Base-by-base conservation (phyloP, 2,888 invertebrate genomes). In the Congeria kusceri region DNA sequence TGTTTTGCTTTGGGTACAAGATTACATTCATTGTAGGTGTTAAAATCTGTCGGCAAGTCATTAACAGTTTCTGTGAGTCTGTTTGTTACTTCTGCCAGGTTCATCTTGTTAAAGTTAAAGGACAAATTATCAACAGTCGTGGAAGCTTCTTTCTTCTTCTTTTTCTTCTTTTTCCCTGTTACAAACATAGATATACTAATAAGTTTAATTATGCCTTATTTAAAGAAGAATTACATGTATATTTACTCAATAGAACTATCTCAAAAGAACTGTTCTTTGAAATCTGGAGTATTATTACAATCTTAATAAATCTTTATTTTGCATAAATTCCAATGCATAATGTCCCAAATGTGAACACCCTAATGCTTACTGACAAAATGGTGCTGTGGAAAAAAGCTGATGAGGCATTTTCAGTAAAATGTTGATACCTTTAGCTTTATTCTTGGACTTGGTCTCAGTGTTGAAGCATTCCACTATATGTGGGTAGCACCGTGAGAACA, bases 401-500 rank as follows among this genome's bases (percentile, higher is more conserved):
- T n/a, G n/a, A n/a, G n/a, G n/a, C n/a, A n/a, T 39, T 39, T 7
- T 39, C 39, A 39, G 9, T 32, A 4, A 7, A 1, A 39, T 39
- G 15, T 44, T n/a, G 27, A 44, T 39, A 77, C 78, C 78, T 73
- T 83, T 83, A 20, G 64, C 58, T 63, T 79, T 72, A 64, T 78
- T 80, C 62, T 79, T 83, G 23, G 67, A 62, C n/a, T 70, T 71
- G 13, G 63, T 3, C 25, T 73, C 63, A 29, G 46, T 61, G 1
- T 77, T 63, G 74, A 81, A 83, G 3, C 74, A 53, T 32, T 78
- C 53, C 2, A 90, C 89, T 15, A 88, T 7, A 7, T 81, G 53
- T 15, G 90, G 87, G 65, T 86, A 91, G 74, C 89, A 88, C 18
- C 77, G 74, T 11, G 58, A 46, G 63, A 90, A 89, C 64, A 91